Evolutionary conservation across 2,888 invertebrate genomes (phyloP).

Genomic region (Tenthredo livida): DNA sequence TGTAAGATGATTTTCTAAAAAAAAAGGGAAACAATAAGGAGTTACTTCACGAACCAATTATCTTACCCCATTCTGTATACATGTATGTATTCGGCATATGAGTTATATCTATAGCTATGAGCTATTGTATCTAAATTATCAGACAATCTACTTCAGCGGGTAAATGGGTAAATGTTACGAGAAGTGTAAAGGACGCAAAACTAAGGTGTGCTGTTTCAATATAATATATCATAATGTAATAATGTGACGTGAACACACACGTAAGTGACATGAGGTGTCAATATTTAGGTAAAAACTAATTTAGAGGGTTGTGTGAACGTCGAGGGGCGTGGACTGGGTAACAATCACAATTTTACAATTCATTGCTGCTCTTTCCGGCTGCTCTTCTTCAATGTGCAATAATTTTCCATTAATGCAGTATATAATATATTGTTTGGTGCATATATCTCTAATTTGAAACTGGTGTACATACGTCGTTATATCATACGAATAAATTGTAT

Average conservation of each 20-base stretch:
- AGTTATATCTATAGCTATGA: constrained; percentile 16
- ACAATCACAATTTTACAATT: constrained; percentile 32
- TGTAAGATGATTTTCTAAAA: background rate
- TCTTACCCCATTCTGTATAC: constrained; percentile 29
- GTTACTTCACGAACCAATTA: background rate
- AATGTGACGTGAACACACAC: constrained; percentile 23
- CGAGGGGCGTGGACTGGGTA: background rate
- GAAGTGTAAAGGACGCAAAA: constrained; percentile 23
- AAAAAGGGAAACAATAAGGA: background rate
- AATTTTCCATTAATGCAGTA: constrained; percentile 25
- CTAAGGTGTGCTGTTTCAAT: constrained; percentile 26
- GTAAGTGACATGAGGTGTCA: constrained; percentile 13
- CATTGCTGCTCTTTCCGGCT: constrained; percentile 9
- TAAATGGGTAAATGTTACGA: constrained; percentile 38
- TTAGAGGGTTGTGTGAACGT: background rate
- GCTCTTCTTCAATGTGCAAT: constrained; percentile 24
- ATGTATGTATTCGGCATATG: constrained; percentile 17
- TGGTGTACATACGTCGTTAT: background rate
- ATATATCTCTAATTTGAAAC: constrained; percentile 14
- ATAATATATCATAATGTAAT: constrained; percentile 21
- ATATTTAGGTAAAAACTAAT: constrained; percentile 12
- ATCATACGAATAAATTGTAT: background rate
- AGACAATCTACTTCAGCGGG: constrained; percentile 43
- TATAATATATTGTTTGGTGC: constrained; percentile 36
- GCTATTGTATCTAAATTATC: constrained; percentile 43